Conservation (phyloP, 2,113 vertebrate genomes). For the Uria lomvia region DNA sequence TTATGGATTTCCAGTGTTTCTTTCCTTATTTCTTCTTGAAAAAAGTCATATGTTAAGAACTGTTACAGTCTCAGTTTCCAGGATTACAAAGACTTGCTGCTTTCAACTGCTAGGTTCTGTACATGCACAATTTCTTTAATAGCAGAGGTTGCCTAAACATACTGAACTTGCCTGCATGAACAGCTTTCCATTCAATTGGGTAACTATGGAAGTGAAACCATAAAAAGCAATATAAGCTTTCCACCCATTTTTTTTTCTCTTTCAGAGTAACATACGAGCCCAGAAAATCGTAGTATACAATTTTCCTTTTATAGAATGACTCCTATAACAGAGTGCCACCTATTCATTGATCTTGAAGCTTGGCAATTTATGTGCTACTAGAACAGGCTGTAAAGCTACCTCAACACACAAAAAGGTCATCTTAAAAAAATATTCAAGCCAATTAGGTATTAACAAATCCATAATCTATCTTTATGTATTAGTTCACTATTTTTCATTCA, state of each 20-base stretch:
- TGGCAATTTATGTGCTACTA: neutral
- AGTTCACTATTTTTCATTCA: neutral
- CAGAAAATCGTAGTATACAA: conserved; percentile 29
- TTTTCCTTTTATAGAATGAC: conserved; percentile 18
- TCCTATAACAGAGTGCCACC: neutral
- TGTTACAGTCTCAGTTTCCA: neutral
- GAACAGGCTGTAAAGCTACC: neutral
- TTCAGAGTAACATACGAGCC: neutral
- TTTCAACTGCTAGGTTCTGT: conserved; percentile 22
- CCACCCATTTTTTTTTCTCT: conserved; percentile 10
- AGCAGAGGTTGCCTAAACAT: conserved; percentile 40
- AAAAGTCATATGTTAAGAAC: neutral
- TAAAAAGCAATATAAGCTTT: conserved; percentile 19
- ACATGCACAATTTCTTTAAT: conserved; percentile 25
- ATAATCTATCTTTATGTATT: neutral
- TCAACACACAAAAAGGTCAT: neutral
- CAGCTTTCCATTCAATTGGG: conserved; percentile 17
- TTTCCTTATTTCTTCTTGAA: neutral
- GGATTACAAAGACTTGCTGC: conserved; percentile 21
- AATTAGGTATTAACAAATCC: neutral
- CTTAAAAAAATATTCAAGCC: neutral
- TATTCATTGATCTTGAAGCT: conserved; percentile 29
- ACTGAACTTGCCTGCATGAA: conserved; percentile 13
- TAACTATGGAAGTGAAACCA: conserved; percentile 7
- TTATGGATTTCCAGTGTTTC: neutral